These are phyloP conservation scores for Pseudomyrmex concolor DNA, from an alignment of 1,140 invertebrate genomes.

Conservation along the genomic window DNA sequence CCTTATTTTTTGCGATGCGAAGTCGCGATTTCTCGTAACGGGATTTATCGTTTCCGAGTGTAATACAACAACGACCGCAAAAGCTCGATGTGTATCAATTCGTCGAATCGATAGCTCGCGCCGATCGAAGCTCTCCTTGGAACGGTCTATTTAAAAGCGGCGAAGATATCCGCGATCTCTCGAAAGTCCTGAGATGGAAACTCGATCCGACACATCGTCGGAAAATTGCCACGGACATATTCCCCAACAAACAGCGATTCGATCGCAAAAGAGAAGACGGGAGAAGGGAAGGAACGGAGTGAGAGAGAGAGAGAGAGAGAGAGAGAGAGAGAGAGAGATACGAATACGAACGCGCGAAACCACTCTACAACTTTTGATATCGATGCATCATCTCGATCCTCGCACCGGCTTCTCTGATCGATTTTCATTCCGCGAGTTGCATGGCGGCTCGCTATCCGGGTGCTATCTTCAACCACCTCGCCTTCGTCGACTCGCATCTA, in stretches of 20 bases:
- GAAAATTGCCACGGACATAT: slow-evolving; percentile 82
- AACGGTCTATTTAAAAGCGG: slow-evolving; percentile 60
- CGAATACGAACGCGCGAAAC: slow-evolving; percentile 78
- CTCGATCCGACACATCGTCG: slow-evolving; percentile 66
- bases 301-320: slow-evolving; percentile 53
- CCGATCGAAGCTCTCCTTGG: slow-evolving; percentile 16
- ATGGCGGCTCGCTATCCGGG: slow-evolving; percentile 80
- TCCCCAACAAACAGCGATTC: slow-evolving; percentile 77
- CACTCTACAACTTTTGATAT: slow-evolving; percentile 84
- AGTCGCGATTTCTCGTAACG: slow-evolving; percentile 4
- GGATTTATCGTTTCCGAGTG: background rate
- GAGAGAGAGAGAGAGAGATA: slow-evolving; percentile 52
- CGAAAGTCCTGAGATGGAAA: slow-evolving; percentile 70
- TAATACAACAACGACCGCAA: slow-evolving; percentile 7
- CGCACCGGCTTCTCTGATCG: slow-evolving; percentile 82
- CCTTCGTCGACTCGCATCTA: slow-evolving; percentile 74
- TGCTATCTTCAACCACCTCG: slow-evolving; percentile 80
- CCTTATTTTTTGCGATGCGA: too few species aligned
- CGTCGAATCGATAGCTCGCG: slow-evolving; percentile 45
- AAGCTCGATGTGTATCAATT: slow-evolving; percentile 35
- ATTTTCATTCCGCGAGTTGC: slow-evolving; percentile 84
- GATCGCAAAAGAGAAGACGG: slow-evolving; percentile 68
- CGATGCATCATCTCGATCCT: slow-evolving; percentile 85
- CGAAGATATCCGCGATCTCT: slow-evolving; percentile 51
- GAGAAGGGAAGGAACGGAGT: slow-evolving; percentile 51